phyloP scores from a whole-genome alignment of 2,888 invertebrate genomes.

The Cephus rjabovi region DNA sequence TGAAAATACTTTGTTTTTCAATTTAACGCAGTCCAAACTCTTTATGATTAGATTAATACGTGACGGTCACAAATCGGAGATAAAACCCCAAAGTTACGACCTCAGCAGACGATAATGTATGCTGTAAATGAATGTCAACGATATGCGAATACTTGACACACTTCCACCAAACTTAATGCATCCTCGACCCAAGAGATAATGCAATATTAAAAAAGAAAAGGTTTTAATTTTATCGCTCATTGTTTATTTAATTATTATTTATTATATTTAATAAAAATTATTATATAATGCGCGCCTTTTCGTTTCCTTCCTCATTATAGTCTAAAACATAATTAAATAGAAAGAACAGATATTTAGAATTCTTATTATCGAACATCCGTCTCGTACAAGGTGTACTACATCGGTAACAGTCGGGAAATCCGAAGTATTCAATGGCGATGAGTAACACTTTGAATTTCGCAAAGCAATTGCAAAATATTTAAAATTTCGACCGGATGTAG shows the following conservation, averaged over 20 bases:
- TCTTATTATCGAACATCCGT: background rate
- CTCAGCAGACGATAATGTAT: background rate
- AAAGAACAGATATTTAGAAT: background rate
- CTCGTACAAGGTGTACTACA: background rate
- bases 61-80: background rate
- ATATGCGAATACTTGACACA: slow-evolving; percentile 24
- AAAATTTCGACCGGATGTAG: background rate
- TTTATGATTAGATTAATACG: background rate
- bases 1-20: too few species aligned
- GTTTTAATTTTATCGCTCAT: background rate
- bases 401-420: background rate
- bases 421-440: background rate
- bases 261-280: background rate
- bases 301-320: too few species aligned
- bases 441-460: background rate
- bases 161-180: slow-evolving; percentile 25
- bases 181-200: background rate
- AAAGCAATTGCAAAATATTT: background rate
- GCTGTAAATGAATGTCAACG: background rate
- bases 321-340: background rate
- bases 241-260: background rate
- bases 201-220: background rate
- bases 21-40: too few species aligned
- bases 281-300: too few species aligned
- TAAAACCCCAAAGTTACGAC: background rate